phyloP scores from a whole-genome alignment of 2,113 vertebrate genomes.

The Balaeniceps rex region DNA sequence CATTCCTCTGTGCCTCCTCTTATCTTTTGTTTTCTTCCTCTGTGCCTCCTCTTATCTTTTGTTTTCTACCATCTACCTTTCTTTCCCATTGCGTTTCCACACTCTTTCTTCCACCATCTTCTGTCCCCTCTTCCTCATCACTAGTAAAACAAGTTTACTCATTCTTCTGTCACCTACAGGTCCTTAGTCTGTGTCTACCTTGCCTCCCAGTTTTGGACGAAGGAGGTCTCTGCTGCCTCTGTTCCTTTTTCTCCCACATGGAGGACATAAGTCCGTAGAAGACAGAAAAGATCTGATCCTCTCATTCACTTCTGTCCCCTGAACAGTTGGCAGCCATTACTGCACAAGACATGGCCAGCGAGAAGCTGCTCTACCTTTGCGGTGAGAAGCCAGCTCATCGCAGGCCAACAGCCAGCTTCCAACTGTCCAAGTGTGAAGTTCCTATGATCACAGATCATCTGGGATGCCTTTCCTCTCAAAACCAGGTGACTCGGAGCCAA shows the following conservation, averaged over 20 bases:
- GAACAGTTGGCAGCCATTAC: background rate
- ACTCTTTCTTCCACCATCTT: background rate
- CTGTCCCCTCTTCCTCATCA: background rate
- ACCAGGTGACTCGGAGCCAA: slow-evolving; percentile 30
- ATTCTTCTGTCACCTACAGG: background rate
- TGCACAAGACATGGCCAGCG: background rate
- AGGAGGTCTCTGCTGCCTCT: background rate
- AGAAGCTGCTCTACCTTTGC: background rate
- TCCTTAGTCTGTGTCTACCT: background rate
- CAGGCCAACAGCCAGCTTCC: slow-evolving; percentile 38
- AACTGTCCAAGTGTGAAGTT: slow-evolving; percentile 55
- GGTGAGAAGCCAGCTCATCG: background rate
- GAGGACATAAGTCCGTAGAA: background rate
- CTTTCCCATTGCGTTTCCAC: background rate
- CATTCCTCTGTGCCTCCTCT: background rate
- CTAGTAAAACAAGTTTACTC: background rate
- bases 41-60: background rate
- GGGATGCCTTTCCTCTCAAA: slow-evolving; percentile 44
- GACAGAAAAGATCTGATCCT: background rate
- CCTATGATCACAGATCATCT: slow-evolving; percentile 55
- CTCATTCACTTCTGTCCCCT: background rate
- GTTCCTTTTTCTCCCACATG: background rate
- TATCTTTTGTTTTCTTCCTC: too few relatives aligned
- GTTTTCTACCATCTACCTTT: background rate
- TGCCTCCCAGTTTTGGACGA: background rate